Percentiles rank a stretch among this genome's conserved stretches.
Conservation (phyloP, 2,797 vertebrate species). For the Danio aesculapii region DNA sequence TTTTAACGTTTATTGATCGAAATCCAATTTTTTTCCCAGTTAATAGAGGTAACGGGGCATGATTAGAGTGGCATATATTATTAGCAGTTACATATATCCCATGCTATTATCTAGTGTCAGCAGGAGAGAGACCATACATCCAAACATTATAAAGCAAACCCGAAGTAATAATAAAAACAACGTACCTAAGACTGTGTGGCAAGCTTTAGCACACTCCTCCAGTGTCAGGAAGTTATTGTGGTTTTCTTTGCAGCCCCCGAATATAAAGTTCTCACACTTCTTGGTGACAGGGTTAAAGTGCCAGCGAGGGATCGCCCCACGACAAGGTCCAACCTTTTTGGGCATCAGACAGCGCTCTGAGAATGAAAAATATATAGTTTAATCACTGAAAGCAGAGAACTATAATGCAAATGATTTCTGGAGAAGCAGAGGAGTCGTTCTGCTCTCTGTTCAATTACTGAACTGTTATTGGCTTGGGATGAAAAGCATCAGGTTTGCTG, state of each 20-base stretch:
- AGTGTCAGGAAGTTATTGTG: conserved; percentile 91
- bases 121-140: neutral
- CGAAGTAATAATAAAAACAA: conserved; percentile 1
- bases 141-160: neutral
- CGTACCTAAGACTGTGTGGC: conserved; percentile 75
- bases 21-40: too few species aligned
- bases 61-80: too few species aligned
- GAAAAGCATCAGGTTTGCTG: neutral
- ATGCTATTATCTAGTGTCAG: conserved; percentile 8
- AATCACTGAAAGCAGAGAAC: neutral
- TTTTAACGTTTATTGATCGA: too few species aligned
- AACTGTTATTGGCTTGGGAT: conserved; percentile 10
- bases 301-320: conserved; percentile 90
- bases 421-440: neutral
- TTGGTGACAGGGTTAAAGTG: conserved; percentile 83
- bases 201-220: conserved; percentile 87
- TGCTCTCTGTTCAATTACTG: neutral
- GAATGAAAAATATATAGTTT: neutral
- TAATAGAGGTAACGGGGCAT: too few species aligned
- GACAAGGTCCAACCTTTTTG: conserved; percentile 89
- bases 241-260: conserved; percentile 85
- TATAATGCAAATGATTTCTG: neutral
- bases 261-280: conserved; percentile 78
- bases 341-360: conserved; percentile 90
- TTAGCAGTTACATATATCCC: too few species aligned